A percentile compares a stretch with the other conserved stretches of the same genome.
Evolutionary conservation across 2,888 invertebrate genomes (phyloP).

Genomic region (Leptopterna dolabrata): DNA sequence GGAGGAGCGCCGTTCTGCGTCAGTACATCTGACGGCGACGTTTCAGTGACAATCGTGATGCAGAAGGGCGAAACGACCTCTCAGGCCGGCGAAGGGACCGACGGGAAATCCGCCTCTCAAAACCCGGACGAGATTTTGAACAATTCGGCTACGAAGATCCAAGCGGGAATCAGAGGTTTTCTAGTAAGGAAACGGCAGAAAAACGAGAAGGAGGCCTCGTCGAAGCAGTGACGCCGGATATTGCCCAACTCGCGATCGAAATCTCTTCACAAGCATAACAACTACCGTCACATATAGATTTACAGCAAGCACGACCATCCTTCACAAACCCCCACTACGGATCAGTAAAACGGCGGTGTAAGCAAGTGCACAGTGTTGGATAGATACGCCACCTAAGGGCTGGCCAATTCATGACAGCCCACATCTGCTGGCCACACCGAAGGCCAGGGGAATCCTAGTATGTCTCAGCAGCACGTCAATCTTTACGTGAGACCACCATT

Average conservation of each 20-base stretch:
- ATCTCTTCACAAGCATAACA: not conserved
- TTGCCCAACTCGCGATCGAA: not conserved
- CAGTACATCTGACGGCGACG: not conserved
- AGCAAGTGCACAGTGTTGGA: not conserved
- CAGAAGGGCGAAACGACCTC: not conserved
- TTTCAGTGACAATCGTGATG: not conserved
- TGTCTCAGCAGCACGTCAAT: not conserved
- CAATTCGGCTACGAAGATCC: slow-evolving; percentile 70
- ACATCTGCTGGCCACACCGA: not conserved
- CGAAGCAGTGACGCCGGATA: slow-evolving; percentile 26
- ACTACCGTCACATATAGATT: not conserved
- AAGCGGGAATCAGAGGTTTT: slow-evolving; percentile 72
- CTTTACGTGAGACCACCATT: not conserved
- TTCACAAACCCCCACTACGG: not conserved
- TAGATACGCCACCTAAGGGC: not conserved
- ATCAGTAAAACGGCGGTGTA: not conserved
- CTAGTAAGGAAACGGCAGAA: slow-evolving; percentile 64
- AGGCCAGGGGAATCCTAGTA: not conserved
- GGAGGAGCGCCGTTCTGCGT: not conserved
- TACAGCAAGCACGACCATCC: not conserved
- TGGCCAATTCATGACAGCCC: not conserved
- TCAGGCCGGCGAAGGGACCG: not conserved
- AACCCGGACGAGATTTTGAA: slow-evolving; percentile 25
- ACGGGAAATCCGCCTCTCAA: not conserved
- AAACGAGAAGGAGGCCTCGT: slow-evolving; percentile 58